These are phyloP conservation scores for Pocillopora damicornis DNA, from an alignment of 64 coral and sea anemone genomes.

Conservation along the genomic window DNA sequence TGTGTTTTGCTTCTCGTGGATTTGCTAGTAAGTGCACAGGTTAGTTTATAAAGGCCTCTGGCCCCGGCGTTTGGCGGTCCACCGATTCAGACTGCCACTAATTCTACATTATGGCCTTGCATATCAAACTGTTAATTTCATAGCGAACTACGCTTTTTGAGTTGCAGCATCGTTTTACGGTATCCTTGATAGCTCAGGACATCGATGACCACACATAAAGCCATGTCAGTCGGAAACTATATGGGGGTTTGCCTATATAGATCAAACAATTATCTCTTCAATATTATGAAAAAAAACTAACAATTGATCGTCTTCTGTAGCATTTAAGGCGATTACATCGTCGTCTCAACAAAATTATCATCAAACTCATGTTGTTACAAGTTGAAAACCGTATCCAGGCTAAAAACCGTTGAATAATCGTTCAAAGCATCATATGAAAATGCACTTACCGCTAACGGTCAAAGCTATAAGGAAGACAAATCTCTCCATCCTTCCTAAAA, in stretches of 20 bases:
- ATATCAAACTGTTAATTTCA: too few species aligned
- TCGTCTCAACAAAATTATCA: slow-evolving; percentile 3
- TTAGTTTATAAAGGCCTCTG: too few species aligned
- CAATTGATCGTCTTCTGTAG: not conserved
- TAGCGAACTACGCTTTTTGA: not conserved
- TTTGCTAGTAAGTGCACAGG: too few species aligned
- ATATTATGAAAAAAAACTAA: not conserved
- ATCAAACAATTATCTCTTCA: not conserved
- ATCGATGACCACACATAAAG: not conserved
- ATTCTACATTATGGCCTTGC: too few species aligned
- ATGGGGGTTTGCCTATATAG: not conserved
- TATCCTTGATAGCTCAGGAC: not conserved
- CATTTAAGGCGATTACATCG: not conserved
- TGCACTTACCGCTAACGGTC: slow-evolving; percentile 28
- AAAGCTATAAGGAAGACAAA: slow-evolving; percentile 32
- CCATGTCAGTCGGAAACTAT: not conserved
- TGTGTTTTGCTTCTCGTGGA: too few species aligned
- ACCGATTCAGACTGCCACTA: too few species aligned
- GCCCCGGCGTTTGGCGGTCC: too few species aligned
- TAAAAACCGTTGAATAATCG: not conserved
- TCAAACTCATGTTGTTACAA: not conserved
- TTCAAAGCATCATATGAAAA: not conserved
- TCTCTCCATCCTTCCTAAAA: slow-evolving; percentile 38
- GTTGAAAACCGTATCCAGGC: too few species aligned
- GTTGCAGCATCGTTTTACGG: not conserved